Conservation (phyloP, 2,797 vertebrate genomes). For the Psittacula derbiana region DNA sequence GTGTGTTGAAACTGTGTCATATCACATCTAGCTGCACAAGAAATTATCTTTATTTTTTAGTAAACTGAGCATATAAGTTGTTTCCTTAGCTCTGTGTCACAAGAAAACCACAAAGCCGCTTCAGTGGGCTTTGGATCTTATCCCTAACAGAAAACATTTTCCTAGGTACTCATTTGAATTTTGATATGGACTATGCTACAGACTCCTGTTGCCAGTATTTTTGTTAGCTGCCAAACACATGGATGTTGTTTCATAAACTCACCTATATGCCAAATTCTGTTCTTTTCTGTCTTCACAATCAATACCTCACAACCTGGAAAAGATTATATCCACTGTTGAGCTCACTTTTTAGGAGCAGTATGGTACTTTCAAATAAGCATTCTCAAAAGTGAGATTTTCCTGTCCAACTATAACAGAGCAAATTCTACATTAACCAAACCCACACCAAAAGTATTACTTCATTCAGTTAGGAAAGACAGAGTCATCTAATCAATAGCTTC, state of each 20-base stretch:
- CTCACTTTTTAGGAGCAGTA: not conserved
- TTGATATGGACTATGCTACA: not conserved
- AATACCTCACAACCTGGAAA: not conserved
- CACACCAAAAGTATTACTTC: not conserved
- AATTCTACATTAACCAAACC: not conserved
- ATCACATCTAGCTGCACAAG: not conserved
- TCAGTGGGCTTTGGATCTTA: not conserved
- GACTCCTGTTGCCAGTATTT: not conserved
- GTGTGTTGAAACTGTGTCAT: not conserved
- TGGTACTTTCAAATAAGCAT: not conserved
- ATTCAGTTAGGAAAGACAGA: not conserved
- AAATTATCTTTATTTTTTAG: not conserved
- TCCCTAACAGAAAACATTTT: not conserved
- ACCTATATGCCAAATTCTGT: rapidly evolving
- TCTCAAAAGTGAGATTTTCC: not conserved
- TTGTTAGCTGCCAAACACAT: not conserved
- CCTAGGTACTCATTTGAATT: not conserved
- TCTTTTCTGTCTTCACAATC: not conserved
- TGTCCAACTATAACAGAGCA: not conserved
- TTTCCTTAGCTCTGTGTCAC: not conserved
- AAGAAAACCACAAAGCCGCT: not conserved
- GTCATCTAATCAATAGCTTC: not conserved
- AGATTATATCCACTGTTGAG: not conserved
- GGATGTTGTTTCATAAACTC: not conserved
- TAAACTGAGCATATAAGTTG: not conserved